Percentiles rank a stretch among this genome's conserved stretches.
phyloP scores from a whole-genome alignment of 2,888 invertebrate species.

The Ditula angustiorana region DNA sequence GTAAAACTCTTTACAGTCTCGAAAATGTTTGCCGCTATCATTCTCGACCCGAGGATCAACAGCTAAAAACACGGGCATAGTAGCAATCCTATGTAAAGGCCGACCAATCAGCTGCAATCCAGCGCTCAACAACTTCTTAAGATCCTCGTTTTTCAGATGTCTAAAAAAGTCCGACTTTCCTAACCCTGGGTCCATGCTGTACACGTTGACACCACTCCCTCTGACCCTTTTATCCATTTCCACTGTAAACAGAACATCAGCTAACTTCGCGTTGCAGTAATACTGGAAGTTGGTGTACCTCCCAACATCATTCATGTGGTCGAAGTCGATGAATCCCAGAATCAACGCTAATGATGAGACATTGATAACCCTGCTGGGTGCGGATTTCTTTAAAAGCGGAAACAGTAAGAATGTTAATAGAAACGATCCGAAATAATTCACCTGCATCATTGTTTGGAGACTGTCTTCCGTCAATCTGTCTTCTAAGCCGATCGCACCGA shows the following conservation, averaged over 20 bases:
- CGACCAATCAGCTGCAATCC: slow-evolving; percentile 58
- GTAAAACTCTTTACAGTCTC: slow-evolving; percentile 66
- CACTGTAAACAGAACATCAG: slow-evolving; percentile 66
- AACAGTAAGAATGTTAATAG: slow-evolving; percentile 67
- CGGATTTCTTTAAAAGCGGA: slow-evolving; percentile 61
- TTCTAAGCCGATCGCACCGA: slow-evolving; percentile 77
- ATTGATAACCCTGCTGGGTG: slow-evolving; percentile 67
- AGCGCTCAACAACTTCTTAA: slow-evolving; percentile 52
- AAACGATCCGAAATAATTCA: slow-evolving; percentile 74
- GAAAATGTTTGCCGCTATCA: slow-evolving; percentile 67
- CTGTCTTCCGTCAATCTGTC: slow-evolving; percentile 85
- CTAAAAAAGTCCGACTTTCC: slow-evolving; percentile 92
- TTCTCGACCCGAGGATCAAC: slow-evolving; percentile 58
- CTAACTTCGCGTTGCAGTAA: slow-evolving; percentile 82
- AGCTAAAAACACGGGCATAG: slow-evolving; percentile 66
- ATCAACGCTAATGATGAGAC: slow-evolving; percentile 86
- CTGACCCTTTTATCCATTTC: slow-evolving; percentile 78
- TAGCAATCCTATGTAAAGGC: slow-evolving; percentile 58
- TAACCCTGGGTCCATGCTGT: slow-evolving; percentile 94
- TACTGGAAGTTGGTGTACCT: slow-evolving; percentile 83
- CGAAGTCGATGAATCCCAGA: slow-evolving; percentile 88
- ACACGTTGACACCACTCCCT: slow-evolving; percentile 88
- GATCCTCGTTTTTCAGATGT: slow-evolving; percentile 57
- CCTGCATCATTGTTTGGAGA: slow-evolving; percentile 87
- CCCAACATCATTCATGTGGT: slow-evolving; percentile 89